These are phyloP conservation scores for Muscicapa comitata DNA, from an alignment of 2,797 vertebrate genomes.

Conservation along the genomic window DNA sequence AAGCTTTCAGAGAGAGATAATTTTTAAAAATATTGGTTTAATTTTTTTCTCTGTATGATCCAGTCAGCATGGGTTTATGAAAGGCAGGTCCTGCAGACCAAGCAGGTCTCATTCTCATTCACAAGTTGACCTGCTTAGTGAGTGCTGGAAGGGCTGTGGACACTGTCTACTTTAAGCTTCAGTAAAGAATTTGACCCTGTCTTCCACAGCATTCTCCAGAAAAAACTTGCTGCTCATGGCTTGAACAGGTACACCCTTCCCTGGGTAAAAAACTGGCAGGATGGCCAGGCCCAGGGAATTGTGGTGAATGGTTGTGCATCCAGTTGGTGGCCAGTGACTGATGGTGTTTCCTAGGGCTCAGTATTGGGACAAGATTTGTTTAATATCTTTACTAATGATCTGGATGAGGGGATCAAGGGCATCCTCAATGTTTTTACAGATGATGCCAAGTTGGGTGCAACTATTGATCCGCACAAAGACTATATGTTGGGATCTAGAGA, in stretches of 20 bases:
- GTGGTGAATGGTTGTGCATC: fast-evolving
- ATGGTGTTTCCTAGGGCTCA: background rate
- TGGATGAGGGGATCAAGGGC: background rate
- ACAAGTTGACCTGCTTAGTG: background rate
- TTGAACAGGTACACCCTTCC: background rate
- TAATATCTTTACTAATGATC: background rate
- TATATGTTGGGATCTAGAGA: background rate
- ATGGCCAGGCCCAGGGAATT: background rate
- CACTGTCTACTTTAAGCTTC: background rate
- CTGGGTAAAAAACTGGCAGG: background rate
- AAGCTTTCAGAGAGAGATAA: slow-evolving; percentile 3
- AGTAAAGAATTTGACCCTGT: background rate
- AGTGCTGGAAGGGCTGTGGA: fast-evolving
- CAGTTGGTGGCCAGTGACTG: too few species aligned
- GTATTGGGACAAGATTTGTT: background rate
- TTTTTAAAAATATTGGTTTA: background rate
- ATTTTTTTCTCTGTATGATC: background rate
- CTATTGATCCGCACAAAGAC: background rate
- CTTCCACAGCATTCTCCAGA: background rate
- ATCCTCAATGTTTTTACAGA: background rate
- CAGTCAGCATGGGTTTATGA: background rate
- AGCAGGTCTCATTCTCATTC: background rate
- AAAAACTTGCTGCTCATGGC: background rate
- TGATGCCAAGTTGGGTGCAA: too few species aligned
- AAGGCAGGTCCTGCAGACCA: background rate